Conservation (phyloP, 2,113 vertebrate species). For the Pluvialis apricaria region DNA sequence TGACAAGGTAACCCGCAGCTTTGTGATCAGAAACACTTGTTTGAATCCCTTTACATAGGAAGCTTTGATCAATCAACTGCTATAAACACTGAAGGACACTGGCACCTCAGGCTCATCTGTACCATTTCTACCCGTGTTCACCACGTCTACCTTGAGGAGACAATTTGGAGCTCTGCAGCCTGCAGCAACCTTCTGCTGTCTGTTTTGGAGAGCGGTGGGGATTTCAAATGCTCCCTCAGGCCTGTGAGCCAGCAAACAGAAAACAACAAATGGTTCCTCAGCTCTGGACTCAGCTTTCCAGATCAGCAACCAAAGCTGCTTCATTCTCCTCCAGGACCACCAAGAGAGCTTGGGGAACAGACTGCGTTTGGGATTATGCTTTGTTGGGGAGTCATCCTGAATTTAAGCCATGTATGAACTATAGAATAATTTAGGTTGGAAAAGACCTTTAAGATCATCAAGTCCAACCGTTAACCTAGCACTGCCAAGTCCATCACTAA, state of each 20-base stretch:
- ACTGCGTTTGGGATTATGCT: neutral
- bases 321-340: neutral
- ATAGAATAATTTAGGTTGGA: neutral
- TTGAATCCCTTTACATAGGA: neutral
- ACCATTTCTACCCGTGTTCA: neutral
- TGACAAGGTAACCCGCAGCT: neutral
- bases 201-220: neutral
- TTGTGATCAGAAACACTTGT: neutral
- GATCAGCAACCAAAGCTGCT: neutral
- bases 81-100: neutral
- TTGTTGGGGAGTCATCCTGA: neutral
- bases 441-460: neutral
- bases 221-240: neutral
- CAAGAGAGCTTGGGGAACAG: neutral
- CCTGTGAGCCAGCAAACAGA: neutral
- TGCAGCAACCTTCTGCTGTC: neutral
- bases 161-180: neutral
- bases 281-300: neutral
- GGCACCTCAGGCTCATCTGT: neutral
- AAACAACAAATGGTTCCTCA: fast-evolving
- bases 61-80: neutral
- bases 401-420: neutral
- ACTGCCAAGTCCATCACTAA: neutral
- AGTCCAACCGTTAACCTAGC: neutral
- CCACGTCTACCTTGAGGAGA: neutral